Evolutionary conservation across 2,113 vertebrate genomes (phyloP).

Genomic region (Cairina moschata): DNA sequence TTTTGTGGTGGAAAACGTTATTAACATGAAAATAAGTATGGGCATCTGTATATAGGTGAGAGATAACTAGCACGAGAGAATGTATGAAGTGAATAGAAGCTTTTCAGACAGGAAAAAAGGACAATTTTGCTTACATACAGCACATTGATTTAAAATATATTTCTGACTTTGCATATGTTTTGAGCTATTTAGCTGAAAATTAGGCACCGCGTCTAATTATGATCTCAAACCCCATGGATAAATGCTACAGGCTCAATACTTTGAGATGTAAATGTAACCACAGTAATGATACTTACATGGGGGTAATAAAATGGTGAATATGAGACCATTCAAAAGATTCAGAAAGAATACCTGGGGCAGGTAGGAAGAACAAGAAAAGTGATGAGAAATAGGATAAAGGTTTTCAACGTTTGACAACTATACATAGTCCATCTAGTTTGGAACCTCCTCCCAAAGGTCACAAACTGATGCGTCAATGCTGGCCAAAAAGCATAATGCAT

Average conservation of each 20-base stretch:
- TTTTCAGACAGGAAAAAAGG: background rate
- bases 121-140: background rate
- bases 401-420: background rate
- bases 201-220: background rate
- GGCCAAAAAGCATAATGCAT: background rate
- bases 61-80: background rate
- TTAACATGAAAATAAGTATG: slow-evolving; percentile 14
- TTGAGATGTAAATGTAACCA: slow-evolving; percentile 8
- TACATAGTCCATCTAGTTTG: background rate
- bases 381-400: background rate
- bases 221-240: background rate
- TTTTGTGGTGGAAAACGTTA: background rate
- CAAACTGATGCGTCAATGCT: background rate
- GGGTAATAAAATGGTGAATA: background rate
- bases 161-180: background rate
- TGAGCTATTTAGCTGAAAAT: background rate
- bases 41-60: background rate
- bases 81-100: background rate
- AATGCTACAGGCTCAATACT: background rate
- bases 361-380: background rate
- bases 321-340: background rate
- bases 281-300: background rate
- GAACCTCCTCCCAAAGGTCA: background rate
- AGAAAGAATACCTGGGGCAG: background rate
- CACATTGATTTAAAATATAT: background rate